Percentiles rank a stretch among this genome's conserved stretches.
Evolutionary conservation across 2,888 invertebrate genomes (phyloP).

Genomic region (Euzophera pinguis): DNA sequence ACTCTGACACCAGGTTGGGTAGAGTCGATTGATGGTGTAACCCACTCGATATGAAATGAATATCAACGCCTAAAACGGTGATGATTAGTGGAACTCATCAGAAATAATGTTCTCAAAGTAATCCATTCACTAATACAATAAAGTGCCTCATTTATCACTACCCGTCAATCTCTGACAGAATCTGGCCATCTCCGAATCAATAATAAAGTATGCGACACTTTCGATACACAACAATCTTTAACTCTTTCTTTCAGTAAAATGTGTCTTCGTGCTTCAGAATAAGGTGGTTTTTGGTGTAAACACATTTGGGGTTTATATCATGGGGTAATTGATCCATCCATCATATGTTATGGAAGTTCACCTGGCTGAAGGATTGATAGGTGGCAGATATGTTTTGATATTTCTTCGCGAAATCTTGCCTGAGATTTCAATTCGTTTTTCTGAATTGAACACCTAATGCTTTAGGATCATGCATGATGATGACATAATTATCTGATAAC

Average conservation of each 20-base stretch:
- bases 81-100: no score
- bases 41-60: no score
- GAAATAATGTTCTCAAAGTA: not conserved
- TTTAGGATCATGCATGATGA: no score
- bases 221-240: slow-evolving; percentile 21
- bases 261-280: slow-evolving; percentile 18
- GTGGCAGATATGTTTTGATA: slow-evolving; percentile 19
- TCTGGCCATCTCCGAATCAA: slow-evolving; percentile 35
- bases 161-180: slow-evolving; percentile 33
- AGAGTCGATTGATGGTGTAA: no score
- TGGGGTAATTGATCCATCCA: slow-evolving; percentile 47
- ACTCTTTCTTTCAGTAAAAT: slow-evolving; percentile 15
- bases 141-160: slow-evolving; percentile 20
- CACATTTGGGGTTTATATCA: slow-evolving; percentile 24
- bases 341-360: slow-evolving; percentile 35
- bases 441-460: no score
- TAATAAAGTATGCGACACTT: slow-evolving; percentile 33
- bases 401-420: not conserved
- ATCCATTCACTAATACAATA: not conserved
- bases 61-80: no score
- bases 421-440: no score
- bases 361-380: slow-evolving; percentile 36
- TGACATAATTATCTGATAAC: no score
- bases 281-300: slow-evolving; percentile 22
- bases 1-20: no score